Conservation (phyloP, 1,140 invertebrate genomes). For the Tribolium castaneum region DNA sequence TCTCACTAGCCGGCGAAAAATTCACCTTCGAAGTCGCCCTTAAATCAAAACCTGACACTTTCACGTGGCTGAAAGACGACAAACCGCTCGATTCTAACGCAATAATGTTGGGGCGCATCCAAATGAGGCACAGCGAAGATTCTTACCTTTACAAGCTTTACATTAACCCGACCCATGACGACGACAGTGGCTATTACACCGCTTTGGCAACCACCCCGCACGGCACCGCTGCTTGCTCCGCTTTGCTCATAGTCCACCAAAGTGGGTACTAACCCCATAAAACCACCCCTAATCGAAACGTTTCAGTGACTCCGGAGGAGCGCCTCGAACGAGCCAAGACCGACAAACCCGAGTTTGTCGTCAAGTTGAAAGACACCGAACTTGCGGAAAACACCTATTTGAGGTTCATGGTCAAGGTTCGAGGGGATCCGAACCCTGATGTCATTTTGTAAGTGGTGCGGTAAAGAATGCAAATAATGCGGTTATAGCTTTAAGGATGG, state of each 20-base stretch:
- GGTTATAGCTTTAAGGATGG: slow-evolving; percentile 84
- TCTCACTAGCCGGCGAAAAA: slow-evolving; percentile 81
- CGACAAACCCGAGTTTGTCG: slow-evolving; percentile 82
- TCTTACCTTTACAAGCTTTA: slow-evolving; percentile 71
- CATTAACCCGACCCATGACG: slow-evolving; percentile 82
- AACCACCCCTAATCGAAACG: background rate
- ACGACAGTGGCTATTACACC: slow-evolving; percentile 92
- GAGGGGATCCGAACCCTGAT: slow-evolving; percentile 85
- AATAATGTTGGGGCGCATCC: slow-evolving; percentile 79
- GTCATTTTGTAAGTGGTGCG: slow-evolving; percentile 82
- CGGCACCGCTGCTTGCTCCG: slow-evolving; percentile 84
- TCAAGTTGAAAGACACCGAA: slow-evolving; percentile 87
- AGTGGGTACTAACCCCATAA: slow-evolving; percentile 68
- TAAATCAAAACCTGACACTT: slow-evolving; percentile 67
- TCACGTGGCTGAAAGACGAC: slow-evolving; percentile 93
- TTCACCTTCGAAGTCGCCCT: slow-evolving; percentile 87
- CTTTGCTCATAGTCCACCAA: slow-evolving; percentile 85
- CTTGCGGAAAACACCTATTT: slow-evolving; percentile 87
- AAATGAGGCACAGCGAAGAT: slow-evolving; percentile 48
- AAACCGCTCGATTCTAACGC: slow-evolving; percentile 77
- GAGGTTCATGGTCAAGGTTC: slow-evolving; percentile 90
- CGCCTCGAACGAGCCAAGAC: slow-evolving; percentile 75
- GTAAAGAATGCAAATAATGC: background rate
- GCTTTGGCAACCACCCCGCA: slow-evolving; percentile 86
- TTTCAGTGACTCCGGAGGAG: slow-evolving; percentile 77